Evolutionary conservation across 2,797 vertebrate genomes (phyloP).

Genomic region (Paedocypris micromegethes): DNA sequence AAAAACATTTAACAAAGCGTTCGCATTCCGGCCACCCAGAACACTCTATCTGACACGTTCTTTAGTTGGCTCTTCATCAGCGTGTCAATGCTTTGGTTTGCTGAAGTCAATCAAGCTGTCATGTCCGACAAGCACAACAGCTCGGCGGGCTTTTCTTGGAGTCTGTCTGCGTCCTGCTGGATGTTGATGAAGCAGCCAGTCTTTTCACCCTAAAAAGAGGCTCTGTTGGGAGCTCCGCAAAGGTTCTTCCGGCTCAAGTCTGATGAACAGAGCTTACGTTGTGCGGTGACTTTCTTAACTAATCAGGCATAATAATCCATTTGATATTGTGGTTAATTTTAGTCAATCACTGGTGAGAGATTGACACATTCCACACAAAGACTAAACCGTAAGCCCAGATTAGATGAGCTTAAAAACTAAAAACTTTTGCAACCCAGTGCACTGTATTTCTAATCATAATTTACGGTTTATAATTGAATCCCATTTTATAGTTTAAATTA

Average conservation of each 20-base stretch:
- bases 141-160: constrained; percentile 22
- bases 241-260: constrained; percentile 14
- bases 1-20: constrained; percentile 41
- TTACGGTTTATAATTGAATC: too few relatives aligned
- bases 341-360: too few relatives aligned
- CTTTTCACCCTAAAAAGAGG: constrained; percentile 39
- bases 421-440: too few relatives aligned
- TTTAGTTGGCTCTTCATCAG: constrained; percentile 21
- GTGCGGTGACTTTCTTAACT: background rate
- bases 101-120: constrained; percentile 22
- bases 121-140: constrained; percentile 23
- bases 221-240: constrained; percentile 28
- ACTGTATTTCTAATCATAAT: too few relatives aligned
- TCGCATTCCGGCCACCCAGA: constrained; percentile 13
- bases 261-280: constrained; percentile 32
- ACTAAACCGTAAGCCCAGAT: too few relatives aligned
- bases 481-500: too few relatives aligned
- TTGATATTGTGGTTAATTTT: too few relatives aligned
- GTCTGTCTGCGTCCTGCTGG: constrained; percentile 17
- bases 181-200: constrained; percentile 38
- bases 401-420: too few relatives aligned
- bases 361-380: too few relatives aligned
- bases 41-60: background rate
- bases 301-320: too few relatives aligned
- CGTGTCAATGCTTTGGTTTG: constrained; percentile 2